Base-by-base conservation (phyloP, 2,113 vertebrate species). In the Urocynchramus pylzowi region DNA sequence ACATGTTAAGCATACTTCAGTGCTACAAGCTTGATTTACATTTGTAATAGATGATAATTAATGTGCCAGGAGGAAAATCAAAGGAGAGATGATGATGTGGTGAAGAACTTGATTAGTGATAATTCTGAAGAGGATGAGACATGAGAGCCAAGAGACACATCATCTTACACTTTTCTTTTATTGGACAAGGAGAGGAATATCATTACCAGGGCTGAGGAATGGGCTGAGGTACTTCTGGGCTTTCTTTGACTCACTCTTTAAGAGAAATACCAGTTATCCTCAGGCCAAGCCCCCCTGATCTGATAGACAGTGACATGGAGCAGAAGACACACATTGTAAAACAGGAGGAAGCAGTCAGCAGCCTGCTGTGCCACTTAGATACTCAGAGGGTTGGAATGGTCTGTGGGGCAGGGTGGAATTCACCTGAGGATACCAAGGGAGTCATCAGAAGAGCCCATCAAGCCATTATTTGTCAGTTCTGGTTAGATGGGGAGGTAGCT, bases 1-100 rank as follows among this genome's bases (percentile, higher is more conserved):
- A 93, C 56, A 63, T 61, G 42, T 90, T 94, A 96, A 96, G 87
- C 86, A 93, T 78, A 90, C 87, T 96, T 89, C 83, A 94, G 79
- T 78, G 90, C 39, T 94, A 64, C 70, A 86, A 93, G 87, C 54
- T 94, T 92, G 83, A 96, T 97, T 96, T 96, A 90, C 85, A 88
- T 95, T 91, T 94, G 42, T 93, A 96, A 95, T 70, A 91, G 93
- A 92, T 90, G 92, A 91, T 94, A 97, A 97, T 94, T 95, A 96
- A 20, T 41, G 47, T 74, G 64, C 64, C 54, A 88, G 71, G 52
- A 94, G 75, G 71, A 91, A 93, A 95, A 96, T 86, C 95, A 96
- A 95, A 76, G 30, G 45, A 93, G 59, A 80, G 50, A 70, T 50
- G 81, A 91, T 93, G 67, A 91, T 47, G 52, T 59, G 11, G 37